phyloP scores from a whole-genome alignment of 37 sponge, comb jelly and placozoan species.

The Petrosia ficiformis region DNA sequence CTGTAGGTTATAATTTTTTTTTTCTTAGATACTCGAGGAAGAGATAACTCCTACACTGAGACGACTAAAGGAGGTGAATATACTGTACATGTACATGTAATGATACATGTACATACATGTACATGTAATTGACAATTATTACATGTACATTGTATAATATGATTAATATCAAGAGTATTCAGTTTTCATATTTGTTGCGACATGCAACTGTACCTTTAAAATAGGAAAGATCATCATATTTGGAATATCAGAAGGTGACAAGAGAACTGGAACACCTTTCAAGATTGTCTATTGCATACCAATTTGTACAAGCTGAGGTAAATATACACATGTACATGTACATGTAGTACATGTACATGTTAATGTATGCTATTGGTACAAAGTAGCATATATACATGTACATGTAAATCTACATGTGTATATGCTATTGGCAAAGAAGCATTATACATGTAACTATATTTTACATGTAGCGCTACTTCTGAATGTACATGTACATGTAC shows the following conservation, averaged over 20 bases:
- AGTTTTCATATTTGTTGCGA: too few species aligned
- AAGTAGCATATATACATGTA: not conserved
- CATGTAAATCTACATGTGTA: too few species aligned
- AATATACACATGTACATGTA: not conserved
- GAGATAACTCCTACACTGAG: constrained; percentile 92
- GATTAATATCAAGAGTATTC: too few species aligned
- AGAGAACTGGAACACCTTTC: constrained; percentile 89
- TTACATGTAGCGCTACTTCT: too few species aligned
- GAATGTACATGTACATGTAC: too few species aligned
- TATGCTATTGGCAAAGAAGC: too few species aligned
- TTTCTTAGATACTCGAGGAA: constrained; percentile 73
- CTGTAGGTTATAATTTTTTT: not conserved
- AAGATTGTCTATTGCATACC: constrained; percentile 74
- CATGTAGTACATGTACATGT: not conserved
- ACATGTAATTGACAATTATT: too few species aligned
- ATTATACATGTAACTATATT: too few species aligned
- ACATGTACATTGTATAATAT: too few species aligned
- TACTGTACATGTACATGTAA: too few species aligned
- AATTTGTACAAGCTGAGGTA: constrained; percentile 85
- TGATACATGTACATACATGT: too few species aligned
- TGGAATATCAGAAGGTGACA: constrained; percentile 91
- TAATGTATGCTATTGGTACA: not conserved
- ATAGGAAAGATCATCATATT: constrained; percentile 90
- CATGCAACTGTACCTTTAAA: not conserved
- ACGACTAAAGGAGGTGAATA: constrained; percentile 66